Evolutionary conservation across 2,888 invertebrate species (phyloP).

Genomic region (Thelaira solivaga): DNA sequence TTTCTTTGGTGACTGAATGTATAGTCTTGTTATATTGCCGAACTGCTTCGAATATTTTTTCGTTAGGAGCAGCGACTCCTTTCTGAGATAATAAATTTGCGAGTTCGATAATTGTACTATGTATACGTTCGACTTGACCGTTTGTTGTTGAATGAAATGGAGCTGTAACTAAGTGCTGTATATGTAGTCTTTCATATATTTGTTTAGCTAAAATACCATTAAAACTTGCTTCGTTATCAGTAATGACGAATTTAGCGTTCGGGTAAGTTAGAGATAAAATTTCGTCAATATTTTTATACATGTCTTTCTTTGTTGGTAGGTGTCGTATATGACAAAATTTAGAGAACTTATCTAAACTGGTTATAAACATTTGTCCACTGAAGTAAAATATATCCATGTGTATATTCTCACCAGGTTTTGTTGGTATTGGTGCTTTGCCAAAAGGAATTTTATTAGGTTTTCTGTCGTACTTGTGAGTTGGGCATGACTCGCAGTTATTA

Average conservation of each 20-base stretch:
- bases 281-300: conserved; percentile 14
- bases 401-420: conserved; percentile 4
- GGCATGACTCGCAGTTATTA: conserved; percentile 2
- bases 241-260: conserved; percentile 5
- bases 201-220: conserved; percentile 8
- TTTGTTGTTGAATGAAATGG: conserved; percentile 9
- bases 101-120: conserved; percentile 4
- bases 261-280: neutral
- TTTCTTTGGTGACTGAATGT: neutral
- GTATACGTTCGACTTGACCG: neutral
- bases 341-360: conserved; percentile 14
- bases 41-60: neutral
- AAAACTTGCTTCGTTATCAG: conserved; percentile 16
- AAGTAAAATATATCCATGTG: conserved; percentile 4
- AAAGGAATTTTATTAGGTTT: conserved; percentile 3
- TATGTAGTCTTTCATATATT: conserved; percentile 6
- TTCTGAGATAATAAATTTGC: neutral
- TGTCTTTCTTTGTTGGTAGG: neutral
- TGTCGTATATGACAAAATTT: conserved; percentile 7
- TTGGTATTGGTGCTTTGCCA: conserved; percentile 7
- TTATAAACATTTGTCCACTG: conserved; percentile 6
- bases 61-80: neutral
- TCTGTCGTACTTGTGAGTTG: conserved; percentile 10
- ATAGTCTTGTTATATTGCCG: neutral
- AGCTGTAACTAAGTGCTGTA: conserved; percentile 6